Percentiles rank a stretch among this genome's conserved stretches.
phyloP scores from a whole-genome alignment of 1,140 invertebrate species.

The Aplysia californica region DNA sequence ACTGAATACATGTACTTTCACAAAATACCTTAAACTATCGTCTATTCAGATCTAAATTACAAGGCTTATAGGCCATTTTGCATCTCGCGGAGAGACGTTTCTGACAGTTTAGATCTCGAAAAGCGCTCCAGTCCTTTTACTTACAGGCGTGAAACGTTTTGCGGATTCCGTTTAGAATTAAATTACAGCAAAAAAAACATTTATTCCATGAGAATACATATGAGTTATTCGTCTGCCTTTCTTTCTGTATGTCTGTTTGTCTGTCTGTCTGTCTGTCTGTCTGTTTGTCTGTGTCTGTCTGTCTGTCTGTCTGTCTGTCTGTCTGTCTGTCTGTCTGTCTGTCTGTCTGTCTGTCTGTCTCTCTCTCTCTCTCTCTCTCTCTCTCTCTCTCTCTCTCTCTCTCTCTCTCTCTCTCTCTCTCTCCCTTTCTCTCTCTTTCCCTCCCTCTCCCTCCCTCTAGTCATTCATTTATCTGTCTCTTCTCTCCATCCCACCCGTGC shows the following conservation, averaged over 20 bases:
- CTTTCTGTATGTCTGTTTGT: not conserved
- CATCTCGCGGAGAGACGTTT: too few species aligned
- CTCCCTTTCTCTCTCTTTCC: slow-evolving; percentile 9
- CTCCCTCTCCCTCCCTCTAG: not conserved
- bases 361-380: not conserved
- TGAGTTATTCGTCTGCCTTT: not conserved
- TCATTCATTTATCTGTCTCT: not conserved
- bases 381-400: not conserved
- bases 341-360: not conserved
- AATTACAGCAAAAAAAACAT: too few species aligned
- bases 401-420: slow-evolving; percentile 9
- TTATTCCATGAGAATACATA: too few species aligned
- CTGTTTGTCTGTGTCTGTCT: not conserved
- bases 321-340: not conserved
- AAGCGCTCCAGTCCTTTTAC: too few species aligned
- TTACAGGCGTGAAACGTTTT: too few species aligned
- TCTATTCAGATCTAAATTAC: too few species aligned
- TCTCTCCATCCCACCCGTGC: not conserved
- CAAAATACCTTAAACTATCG: too few species aligned
- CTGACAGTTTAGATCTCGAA: too few species aligned
- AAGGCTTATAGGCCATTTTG: too few species aligned
- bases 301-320: not conserved
- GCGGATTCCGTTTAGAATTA: too few species aligned
- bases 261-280: not conserved
- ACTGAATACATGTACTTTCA: too few species aligned